These are phyloP conservation scores for Furnarius figulus DNA, from an alignment of 2,113 vertebrate species.

Conservation along the genomic window DNA sequence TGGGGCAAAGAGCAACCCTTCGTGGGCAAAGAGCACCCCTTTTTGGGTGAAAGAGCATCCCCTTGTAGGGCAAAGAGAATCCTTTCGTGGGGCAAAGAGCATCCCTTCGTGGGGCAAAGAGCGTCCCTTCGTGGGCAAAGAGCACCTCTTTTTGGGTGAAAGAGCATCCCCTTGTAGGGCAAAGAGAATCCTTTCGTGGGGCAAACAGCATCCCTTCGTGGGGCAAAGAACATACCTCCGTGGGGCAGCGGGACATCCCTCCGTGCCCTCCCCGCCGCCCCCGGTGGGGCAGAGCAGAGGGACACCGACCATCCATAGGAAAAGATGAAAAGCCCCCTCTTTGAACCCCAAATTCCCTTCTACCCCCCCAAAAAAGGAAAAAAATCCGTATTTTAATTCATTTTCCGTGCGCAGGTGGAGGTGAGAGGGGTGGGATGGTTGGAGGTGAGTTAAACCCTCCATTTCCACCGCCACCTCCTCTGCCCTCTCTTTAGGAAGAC, in stretches of 20 bases:
- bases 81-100: background rate
- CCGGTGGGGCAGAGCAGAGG: background rate
- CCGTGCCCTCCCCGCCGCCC: background rate
- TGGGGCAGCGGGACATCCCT: background rate
- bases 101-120: too few relatives aligned
- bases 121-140: background rate
- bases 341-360: background rate
- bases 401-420: background rate
- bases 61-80: too few relatives aligned
- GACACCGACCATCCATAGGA: fast-evolving
- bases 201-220: too few relatives aligned
- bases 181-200: background rate
- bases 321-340: background rate
- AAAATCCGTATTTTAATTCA: background rate
- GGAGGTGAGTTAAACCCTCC: background rate
- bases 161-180: background rate
- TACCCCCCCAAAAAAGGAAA: background rate
- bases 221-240: background rate
- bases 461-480: background rate
- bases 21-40: background rate
- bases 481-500: background rate
- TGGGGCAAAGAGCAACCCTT: too few relatives aligned
- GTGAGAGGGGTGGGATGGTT: background rate
- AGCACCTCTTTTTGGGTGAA: too few relatives aligned
- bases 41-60: background rate